phyloP scores from a whole-genome alignment of 1,140 invertebrate species.

The Drosophila orena region DNA sequence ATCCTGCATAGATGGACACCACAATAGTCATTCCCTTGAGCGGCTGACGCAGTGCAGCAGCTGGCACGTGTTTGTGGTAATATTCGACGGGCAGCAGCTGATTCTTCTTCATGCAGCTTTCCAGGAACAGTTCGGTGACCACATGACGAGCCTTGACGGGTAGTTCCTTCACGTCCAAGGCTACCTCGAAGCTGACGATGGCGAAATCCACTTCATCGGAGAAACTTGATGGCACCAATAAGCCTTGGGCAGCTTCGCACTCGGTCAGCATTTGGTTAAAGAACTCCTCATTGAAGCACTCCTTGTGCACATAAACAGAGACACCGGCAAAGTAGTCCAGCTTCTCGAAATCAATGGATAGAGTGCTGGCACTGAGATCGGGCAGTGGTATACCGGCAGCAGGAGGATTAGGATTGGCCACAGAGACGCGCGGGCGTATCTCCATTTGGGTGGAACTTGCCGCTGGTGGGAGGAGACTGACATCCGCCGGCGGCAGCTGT shows the following conservation, averaged over 20 bases:
- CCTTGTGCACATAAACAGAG: slow-evolving; percentile 85
- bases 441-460: slow-evolving; percentile 61
- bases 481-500: slow-evolving; percentile 50
- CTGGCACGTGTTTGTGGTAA: slow-evolving; percentile 88
- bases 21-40: slow-evolving; percentile 90
- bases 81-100: slow-evolving; percentile 87
- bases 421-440: neutral
- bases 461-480: slow-evolving; percentile 30
- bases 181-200: slow-evolving; percentile 85
- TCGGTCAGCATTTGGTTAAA: slow-evolving; percentile 75
- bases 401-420: neutral
- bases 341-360: slow-evolving; percentile 78
- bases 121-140: slow-evolving; percentile 87
- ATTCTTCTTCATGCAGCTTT: slow-evolving; percentile 88
- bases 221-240: slow-evolving; percentile 84
- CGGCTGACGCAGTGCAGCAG: slow-evolving; percentile 85
- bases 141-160: slow-evolving; percentile 85
- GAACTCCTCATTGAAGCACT: slow-evolving; percentile 85
- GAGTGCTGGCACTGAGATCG: slow-evolving; percentile 61
- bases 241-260: slow-evolving; percentile 85
- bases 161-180: slow-evolving; percentile 68
- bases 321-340: slow-evolving; percentile 84
- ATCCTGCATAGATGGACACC: slow-evolving; percentile 90
- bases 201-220: slow-evolving; percentile 87
- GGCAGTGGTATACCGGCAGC: slow-evolving; percentile 11